Evolutionary conservation across 1,140 invertebrate genomes (phyloP).

Genomic region (Bombus cullumanus): DNA sequence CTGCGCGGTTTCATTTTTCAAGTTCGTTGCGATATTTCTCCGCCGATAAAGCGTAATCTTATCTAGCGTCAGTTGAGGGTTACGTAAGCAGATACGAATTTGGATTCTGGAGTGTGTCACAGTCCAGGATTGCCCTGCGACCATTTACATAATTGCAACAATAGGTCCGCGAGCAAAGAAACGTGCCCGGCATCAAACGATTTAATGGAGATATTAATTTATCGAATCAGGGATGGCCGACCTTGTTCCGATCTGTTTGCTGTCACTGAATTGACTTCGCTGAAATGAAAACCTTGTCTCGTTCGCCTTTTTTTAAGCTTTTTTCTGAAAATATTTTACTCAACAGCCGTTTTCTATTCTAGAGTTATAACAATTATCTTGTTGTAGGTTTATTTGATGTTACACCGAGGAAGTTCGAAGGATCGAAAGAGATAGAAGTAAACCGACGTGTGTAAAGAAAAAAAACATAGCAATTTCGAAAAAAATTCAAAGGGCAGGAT

Average conservation of each 20-base stretch:
- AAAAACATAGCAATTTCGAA: neutral
- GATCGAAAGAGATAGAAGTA: neutral
- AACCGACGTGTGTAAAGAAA: neutral
- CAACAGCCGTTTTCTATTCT: neutral
- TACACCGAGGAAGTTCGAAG: no score
- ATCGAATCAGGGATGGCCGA: neutral
- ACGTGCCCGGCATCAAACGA: neutral
- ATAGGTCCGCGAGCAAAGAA: neutral
- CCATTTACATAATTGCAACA: neutral
- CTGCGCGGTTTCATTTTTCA: neutral
- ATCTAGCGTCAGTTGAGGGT: neutral
- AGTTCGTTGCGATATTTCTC: neutral
- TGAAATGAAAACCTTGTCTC: no score
- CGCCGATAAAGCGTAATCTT: slow-evolving; percentile 10
- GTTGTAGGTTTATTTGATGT: neutral
- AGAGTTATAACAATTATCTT: neutral
- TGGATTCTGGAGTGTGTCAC: neutral
- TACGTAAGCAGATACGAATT: neutral
- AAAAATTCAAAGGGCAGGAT: neutral
- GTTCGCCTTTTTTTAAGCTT: neutral
- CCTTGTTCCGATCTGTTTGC: neutral
- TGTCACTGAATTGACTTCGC: neutral
- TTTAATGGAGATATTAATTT: slow-evolving; percentile 9
- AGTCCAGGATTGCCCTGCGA: no score
- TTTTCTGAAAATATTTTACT: neutral